phyloP scores from a whole-genome alignment of 2,888 invertebrate species.

The Diplolepis rosae region DNA sequence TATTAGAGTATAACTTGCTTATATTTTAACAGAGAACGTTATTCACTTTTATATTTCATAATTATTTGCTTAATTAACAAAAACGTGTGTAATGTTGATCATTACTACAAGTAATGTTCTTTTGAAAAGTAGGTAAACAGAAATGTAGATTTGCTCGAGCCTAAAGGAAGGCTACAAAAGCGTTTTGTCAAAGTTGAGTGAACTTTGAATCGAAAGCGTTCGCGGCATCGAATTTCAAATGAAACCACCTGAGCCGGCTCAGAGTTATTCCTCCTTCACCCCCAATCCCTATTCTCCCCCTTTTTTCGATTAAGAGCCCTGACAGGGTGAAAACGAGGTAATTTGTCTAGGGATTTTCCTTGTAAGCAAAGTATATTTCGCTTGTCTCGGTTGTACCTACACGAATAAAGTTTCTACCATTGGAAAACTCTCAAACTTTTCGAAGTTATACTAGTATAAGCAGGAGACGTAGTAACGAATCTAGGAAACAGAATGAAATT shows the following conservation, averaged over 20 bases:
- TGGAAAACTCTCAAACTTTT: slow-evolving; percentile 5
- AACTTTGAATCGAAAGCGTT: slow-evolving; percentile 18
- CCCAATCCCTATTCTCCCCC: background rate
- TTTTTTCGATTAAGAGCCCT: slow-evolving; percentile 40
- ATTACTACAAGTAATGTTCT: too few species aligned
- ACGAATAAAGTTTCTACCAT: slow-evolving; percentile 20
- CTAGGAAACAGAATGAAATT: background rate
- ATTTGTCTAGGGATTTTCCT: slow-evolving; percentile 37
- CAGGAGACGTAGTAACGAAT: background rate
- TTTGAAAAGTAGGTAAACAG: background rate
- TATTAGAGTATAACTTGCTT: too few species aligned
- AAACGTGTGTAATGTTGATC: too few species aligned
- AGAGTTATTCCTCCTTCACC: slow-evolving; percentile 24
- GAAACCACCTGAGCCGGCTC: slow-evolving; percentile 34
- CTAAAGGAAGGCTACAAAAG: background rate
- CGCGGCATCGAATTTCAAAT: slow-evolving; percentile 35
- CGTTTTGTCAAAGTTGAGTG: slow-evolving; percentile 26
- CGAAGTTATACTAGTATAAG: background rate
- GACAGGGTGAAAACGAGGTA: slow-evolving; percentile 38
- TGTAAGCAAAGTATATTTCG: slow-evolving; percentile 32
- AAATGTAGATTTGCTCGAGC: background rate
- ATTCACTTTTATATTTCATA: too few species aligned
- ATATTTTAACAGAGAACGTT: too few species aligned
- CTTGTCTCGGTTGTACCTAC: slow-evolving; percentile 31
- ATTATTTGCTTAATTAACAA: too few species aligned